A percentile compares a stretch with the other conserved stretches of the same genome.
Evolutionary conservation across 2,888 invertebrate species (phyloP).

Genomic region (Tipula helvola): DNA sequence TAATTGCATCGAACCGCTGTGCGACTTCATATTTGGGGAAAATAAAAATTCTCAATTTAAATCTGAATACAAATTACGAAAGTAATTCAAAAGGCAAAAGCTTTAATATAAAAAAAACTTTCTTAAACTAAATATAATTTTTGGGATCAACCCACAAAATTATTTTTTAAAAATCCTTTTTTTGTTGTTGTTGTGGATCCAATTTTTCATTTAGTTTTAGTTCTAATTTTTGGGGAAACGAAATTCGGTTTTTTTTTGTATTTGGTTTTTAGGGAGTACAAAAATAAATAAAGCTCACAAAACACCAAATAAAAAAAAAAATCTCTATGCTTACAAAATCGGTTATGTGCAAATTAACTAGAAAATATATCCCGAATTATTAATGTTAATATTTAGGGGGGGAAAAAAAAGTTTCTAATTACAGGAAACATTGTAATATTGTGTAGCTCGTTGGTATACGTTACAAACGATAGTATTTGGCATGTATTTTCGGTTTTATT

Average conservation of each 20-base stretch:
- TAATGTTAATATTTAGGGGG: neutral
- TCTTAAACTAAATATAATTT: neutral
- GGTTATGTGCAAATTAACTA: neutral
- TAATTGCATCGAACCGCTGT: neutral
- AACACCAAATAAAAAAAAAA: neutral
- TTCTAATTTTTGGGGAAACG: neutral
- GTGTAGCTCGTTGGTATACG: neutral
- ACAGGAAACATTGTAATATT: neutral
- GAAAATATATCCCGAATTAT: neutral
- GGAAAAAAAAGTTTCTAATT: neutral
- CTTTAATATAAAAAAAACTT: neutral
- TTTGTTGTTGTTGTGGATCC: neutral
- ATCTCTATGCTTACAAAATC: neutral
- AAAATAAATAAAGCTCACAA: neutral
- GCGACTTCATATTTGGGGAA: neutral
- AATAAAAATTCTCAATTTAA: neutral
- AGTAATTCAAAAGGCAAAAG: neutral
- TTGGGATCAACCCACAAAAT: neutral
- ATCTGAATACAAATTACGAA: neutral
- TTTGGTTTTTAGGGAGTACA: neutral
- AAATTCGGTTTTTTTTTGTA: neutral
- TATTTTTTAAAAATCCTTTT: neutral
- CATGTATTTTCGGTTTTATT: neutral
- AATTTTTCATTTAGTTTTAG: neutral
- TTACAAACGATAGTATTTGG: neutral